Conservation (phyloP, 92 coral and sea anemone species). For the Micromussa lordhowensis region DNA sequence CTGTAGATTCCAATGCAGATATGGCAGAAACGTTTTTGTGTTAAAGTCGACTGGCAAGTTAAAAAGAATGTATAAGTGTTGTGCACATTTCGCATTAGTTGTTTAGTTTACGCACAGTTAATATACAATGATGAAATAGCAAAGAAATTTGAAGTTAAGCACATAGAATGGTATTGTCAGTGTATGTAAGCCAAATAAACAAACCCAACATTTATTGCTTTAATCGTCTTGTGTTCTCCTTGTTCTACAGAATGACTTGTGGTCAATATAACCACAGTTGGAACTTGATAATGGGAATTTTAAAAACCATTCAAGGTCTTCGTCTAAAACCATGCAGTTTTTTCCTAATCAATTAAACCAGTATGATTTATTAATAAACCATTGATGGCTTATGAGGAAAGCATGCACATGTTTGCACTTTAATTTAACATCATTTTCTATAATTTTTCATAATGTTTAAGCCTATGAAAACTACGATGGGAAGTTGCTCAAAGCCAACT, state of each 20-base stretch:
- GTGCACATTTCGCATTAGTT: slow-evolving; percentile 2
- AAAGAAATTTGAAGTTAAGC: background rate
- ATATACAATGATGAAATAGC: slow-evolving; percentile 2
- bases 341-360: background rate
- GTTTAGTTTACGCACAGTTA: background rate
- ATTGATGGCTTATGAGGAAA: background rate
- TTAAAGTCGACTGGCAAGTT: background rate
- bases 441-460: background rate
- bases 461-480: background rate
- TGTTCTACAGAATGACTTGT: background rate
- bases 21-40: background rate
- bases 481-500: too few relatives aligned
- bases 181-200: background rate
- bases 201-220: background rate
- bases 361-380: slow-evolving; percentile 14
- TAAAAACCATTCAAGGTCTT: slow-evolving; percentile 5
- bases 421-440: background rate
- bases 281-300: slow-evolving; percentile 3
- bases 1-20: slow-evolving; percentile 13
- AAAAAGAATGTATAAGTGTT: background rate
- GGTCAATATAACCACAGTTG: slow-evolving; percentile 15
- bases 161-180: background rate
- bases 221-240: background rate
- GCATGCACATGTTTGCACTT: background rate
- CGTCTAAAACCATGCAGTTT: background rate